Conservation (phyloP, 35 echinoderm and acorn worm species). For the Antedon bifida region DNA sequence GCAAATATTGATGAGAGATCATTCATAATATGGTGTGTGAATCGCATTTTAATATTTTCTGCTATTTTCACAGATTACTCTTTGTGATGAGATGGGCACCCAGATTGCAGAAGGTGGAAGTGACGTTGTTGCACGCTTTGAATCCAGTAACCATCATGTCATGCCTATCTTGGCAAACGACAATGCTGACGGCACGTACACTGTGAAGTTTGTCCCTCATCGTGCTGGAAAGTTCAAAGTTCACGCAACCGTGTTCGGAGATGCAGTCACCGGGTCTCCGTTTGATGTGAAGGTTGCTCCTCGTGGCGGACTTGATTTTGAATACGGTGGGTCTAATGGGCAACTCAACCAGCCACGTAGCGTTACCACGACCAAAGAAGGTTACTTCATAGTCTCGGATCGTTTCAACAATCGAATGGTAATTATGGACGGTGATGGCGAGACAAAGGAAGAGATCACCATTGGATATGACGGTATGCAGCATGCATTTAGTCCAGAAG, state of each 20-base stretch:
- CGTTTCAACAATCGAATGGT: conserved; percentile 3
- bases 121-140: not conserved
- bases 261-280: not conserved
- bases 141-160: not conserved
- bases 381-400: not conserved
- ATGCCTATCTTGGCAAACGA: not conserved
- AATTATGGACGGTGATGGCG: not conserved
- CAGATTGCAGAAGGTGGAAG: not conserved
- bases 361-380: not conserved
- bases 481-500: not conserved
- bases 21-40: too few species aligned
- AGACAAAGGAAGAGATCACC: not conserved
- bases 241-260: not conserved
- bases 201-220: not conserved
- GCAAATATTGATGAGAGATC: too few species aligned
- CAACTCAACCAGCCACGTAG: not conserved
- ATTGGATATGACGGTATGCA: not conserved
- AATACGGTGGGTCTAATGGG: not conserved
- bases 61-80: not conserved
- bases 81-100: not conserved
- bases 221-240: not conserved
- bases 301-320: not conserved
- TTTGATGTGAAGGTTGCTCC: not conserved
- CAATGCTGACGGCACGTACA: not conserved
- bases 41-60: not conserved